Base-by-base conservation (phyloP, 2,888 invertebrate species). In the Tetheella fluctuosa region DNA sequence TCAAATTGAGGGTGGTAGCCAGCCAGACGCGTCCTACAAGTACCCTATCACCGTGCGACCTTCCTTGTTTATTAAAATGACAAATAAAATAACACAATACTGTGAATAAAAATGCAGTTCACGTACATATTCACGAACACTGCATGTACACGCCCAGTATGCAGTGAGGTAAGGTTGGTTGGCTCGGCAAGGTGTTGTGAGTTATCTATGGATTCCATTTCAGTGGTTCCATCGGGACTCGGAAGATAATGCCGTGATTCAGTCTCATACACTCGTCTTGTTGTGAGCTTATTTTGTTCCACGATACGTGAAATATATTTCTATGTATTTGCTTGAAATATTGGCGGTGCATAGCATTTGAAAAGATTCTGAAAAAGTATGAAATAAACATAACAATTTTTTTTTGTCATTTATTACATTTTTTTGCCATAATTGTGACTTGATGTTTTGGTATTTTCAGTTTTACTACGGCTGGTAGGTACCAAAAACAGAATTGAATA, bases 121-220 rank as follows among this genome's bases (percentile, higher is more conserved):
- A 30, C 30, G 7, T 13, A 25, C 25, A 6, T 25, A 25, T 4
- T 2, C 6, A 25, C 25, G 6, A 4, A 25, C 25, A 25, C n/a
- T 25, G 6, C 25, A 25, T 25, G n/a, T 25, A 25, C 63, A 34
- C 60, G 67, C 66, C 68, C 62, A n/a, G n/a, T 64, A 59, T 59
- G 61, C 62, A 64, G 67, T 64, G 65, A 65, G 62, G 65, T 64
- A 57, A 60, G 57, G 61, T 58, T 59, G 57, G 60, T 58, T 67
- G 65, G 58, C 60, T 65, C 57, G 59, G 58, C 48, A 23, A 70
- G 69, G 67, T 70, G 65, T 67, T 64, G 59, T 64, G 64, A 77
- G 71, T 76, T 80, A 83, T 83, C 76, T 74, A 60, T 48, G 72
- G 73, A 75, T 81, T 80, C 77, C 78, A 69, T 74, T 71, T 71